Evolutionary conservation across 2,113 vertebrate species (phyloP).

Genomic region (Percopsis transmontana): DNA sequence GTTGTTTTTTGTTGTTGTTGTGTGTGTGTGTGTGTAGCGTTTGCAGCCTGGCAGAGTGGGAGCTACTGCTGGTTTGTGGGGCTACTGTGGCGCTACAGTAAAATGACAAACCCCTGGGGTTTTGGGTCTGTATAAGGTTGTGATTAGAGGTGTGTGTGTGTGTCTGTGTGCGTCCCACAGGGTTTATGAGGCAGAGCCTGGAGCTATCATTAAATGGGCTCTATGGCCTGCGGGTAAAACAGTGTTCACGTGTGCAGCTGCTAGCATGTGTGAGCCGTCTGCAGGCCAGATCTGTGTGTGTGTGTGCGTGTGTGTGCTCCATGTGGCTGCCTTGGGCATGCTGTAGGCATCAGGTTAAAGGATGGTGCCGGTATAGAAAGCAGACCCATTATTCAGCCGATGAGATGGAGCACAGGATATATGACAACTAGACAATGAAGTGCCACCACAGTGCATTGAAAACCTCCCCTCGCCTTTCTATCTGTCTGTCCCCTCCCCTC

Average conservation of each 20-base stretch:
- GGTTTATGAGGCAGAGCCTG: slow-evolving; percentile 51
- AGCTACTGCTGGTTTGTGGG: slow-evolving; percentile 74
- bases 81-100: slow-evolving; percentile 75
- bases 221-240: slow-evolving; percentile 36
- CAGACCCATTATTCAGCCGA: slow-evolving; percentile 37
- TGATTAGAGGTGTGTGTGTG: slow-evolving; percentile 62
- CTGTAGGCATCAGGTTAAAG: slow-evolving; percentile 32
- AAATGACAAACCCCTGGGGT: slow-evolving; percentile 76
- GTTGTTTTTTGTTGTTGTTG: slow-evolving; percentile 7
- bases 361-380: slow-evolving; percentile 38
- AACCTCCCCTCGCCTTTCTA: slow-evolving; percentile 2
- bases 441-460: slow-evolving; percentile 37
- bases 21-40: slow-evolving; percentile 7
- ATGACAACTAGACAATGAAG: slow-evolving; percentile 21
- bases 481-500: neutral
- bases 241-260: neutral
- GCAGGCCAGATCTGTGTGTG: slow-evolving; percentile 26
- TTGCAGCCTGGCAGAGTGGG: slow-evolving; percentile 36
- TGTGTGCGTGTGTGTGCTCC: slow-evolving; percentile 27
- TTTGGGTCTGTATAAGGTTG: slow-evolving; percentile 61
- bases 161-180: slow-evolving; percentile 34
- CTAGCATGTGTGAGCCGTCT: slow-evolving; percentile 43
- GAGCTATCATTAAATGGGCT: slow-evolving; percentile 65
- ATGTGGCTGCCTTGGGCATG: slow-evolving; percentile 39
- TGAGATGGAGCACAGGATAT: slow-evolving; percentile 11